These are phyloP conservation scores for Himalopsyche anomala DNA, from an alignment of 2,888 invertebrate species.

Conservation along the genomic window DNA sequence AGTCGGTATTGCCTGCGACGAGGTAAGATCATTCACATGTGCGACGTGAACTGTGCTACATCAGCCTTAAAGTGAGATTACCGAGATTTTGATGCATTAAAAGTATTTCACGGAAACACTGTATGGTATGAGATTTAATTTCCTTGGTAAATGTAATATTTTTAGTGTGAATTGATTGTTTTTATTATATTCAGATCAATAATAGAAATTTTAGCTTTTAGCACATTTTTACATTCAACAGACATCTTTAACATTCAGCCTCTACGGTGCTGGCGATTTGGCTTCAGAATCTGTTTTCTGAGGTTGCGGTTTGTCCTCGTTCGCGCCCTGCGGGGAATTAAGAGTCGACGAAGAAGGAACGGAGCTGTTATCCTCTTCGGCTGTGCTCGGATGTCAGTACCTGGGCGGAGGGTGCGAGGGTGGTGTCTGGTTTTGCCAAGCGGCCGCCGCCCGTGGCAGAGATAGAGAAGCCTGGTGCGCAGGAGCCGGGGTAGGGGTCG, in stretches of 20 bases:
- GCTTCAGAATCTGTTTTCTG: neutral
- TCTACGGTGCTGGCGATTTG: neutral
- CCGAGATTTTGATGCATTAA: no score
- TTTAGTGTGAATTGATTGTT: no score
- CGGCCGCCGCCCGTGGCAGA: conserved; percentile 66
- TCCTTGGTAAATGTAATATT: no score
- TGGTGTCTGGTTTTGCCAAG: neutral
- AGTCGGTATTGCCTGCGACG: no score
- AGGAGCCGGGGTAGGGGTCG: conserved; percentile 66
- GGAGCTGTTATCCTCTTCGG: neutral
- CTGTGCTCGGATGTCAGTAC: conserved; percentile 17
- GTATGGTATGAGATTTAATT: no score
- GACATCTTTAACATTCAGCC: neutral
- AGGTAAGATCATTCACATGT: no score
- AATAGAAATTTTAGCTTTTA: no score
- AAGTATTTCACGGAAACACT: no score
- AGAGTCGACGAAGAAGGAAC: conserved; percentile 5
- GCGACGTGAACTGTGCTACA: no score
- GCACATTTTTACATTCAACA: neutral
- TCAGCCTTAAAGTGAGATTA: no score
- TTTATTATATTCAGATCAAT: no score
- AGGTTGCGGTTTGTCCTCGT: neutral
- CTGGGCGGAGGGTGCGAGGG: conserved; percentile 3
- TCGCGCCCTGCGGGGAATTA: neutral
- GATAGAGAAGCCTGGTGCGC: conserved; percentile 66